Evolutionary conservation across 2,888 invertebrate genomes (phyloP).

Genomic region (Acronicta psi): DNA sequence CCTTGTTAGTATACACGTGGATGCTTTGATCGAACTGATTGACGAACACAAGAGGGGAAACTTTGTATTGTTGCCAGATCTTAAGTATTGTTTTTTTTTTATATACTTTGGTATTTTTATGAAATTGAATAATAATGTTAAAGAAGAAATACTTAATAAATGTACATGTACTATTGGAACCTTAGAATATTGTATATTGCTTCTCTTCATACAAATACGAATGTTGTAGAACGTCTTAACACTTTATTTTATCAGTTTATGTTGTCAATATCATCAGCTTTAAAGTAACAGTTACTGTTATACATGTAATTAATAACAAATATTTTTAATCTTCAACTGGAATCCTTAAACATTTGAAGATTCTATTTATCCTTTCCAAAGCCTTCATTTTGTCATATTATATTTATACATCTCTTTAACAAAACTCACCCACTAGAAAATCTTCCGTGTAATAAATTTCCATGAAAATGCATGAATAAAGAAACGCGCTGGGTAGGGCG

Average conservation of each 20-base stretch:
- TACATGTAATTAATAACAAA: neutral
- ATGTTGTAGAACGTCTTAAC: too few species aligned
- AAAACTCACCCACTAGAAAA: conserved; percentile 29
- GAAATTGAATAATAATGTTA: too few species aligned
- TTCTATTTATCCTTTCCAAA: conserved; percentile 6
- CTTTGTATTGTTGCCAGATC: neutral
- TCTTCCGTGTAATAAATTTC: conserved; percentile 47
- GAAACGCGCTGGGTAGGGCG: conserved; percentile 35
- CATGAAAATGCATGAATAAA: conserved; percentile 55
- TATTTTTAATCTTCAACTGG: neutral
- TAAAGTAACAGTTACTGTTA: too few species aligned
- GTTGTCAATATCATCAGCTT: too few species aligned
- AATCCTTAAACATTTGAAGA: neutral
- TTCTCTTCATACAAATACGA: too few species aligned
- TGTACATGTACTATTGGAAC: too few species aligned
- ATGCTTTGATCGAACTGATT: conserved; percentile 16
- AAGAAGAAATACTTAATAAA: too few species aligned
- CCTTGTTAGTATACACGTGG: conserved; percentile 6
- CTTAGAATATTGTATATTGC: too few species aligned
- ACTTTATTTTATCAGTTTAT: too few species aligned
- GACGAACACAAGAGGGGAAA: neutral
- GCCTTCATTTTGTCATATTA: conserved; percentile 21
- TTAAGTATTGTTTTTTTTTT: too few species aligned
- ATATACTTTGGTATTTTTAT: too few species aligned
- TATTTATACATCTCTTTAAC: conserved; percentile 24